Percentiles rank a stretch among this genome's conserved stretches.
Evolutionary conservation across 2,888 invertebrate genomes (phyloP).

Genomic region (Notodonta dromedarius): DNA sequence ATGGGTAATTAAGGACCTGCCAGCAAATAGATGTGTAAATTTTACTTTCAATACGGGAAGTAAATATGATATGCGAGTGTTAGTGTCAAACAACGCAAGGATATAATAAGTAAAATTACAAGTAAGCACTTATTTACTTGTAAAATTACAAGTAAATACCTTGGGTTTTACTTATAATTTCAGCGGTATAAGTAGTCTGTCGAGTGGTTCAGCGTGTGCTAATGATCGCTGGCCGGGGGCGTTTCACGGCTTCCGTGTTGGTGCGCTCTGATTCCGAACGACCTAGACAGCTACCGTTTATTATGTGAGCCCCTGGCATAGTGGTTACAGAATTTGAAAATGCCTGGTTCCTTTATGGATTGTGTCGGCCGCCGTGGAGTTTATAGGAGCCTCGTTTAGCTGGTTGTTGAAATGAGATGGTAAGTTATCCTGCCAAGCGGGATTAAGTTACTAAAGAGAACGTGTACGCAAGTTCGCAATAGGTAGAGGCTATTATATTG

Average conservation of each 20-base stretch:
- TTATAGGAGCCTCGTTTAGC: too few species aligned
- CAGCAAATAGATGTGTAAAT: background rate
- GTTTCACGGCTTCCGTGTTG: conserved; percentile 37
- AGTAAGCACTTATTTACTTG: background rate
- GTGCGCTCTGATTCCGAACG: conserved; percentile 34
- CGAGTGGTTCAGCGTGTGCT: conserved; percentile 12
- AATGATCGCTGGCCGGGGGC: conserved; percentile 21
- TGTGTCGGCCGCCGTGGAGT: background rate
- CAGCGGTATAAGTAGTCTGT: background rate
- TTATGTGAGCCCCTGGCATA: background rate
- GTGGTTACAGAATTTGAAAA: conserved; percentile 2
- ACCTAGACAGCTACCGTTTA: background rate
- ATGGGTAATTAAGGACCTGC: background rate
- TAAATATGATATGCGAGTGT: background rate
- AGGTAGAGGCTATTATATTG: too few species aligned
- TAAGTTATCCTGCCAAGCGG: too few species aligned
- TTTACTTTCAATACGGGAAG: background rate
- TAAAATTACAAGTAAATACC: background rate
- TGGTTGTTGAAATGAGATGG: too few species aligned
- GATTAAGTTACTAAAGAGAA: too few species aligned
- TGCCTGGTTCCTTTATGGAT: background rate
- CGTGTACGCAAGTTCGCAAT: too few species aligned
- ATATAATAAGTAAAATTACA: background rate
- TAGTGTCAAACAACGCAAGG: background rate
- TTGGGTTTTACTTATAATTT: background rate